phyloP scores from a whole-genome alignment of 2,888 invertebrate genomes.

The Sycophila texana region DNA sequence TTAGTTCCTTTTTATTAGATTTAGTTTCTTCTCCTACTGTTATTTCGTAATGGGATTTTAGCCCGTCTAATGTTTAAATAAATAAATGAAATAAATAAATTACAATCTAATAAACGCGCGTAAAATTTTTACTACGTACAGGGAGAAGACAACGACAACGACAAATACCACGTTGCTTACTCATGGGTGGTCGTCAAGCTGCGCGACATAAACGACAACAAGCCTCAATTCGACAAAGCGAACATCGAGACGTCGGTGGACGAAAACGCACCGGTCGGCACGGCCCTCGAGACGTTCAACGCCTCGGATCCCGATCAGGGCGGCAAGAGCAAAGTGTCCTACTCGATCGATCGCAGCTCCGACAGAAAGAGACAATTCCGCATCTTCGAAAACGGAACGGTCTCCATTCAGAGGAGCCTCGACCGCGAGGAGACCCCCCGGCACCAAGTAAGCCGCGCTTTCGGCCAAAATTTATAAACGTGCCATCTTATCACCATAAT shows the following conservation, averaged over 20 bases:
- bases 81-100: background rate
- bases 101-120: background rate
- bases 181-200: constrained; percentile 96
- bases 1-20: too few relatives aligned
- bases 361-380: constrained; percentile 95
- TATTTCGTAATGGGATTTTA: too few relatives aligned
- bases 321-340: constrained; percentile 92
- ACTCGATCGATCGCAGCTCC: constrained; percentile 93
- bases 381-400: constrained; percentile 95
- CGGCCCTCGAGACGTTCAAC: constrained; percentile 93
- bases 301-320: constrained; percentile 98
- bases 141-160: constrained; percentile 96
- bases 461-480: background rate
- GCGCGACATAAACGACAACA: constrained; percentile 97
- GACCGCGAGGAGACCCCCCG: constrained; percentile 96
- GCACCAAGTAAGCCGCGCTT: constrained; percentile 81
- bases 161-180: constrained; percentile 97
- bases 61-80: too few relatives aligned
- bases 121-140: constrained; percentile 61
- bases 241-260: constrained; percentile 94
- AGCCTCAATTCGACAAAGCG: constrained; percentile 94
- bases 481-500: background rate
- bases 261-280: constrained; percentile 94
- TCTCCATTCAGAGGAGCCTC: constrained; percentile 92
- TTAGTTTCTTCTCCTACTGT: too few relatives aligned